A percentile compares a stretch with the other conserved stretches of the same genome.
Evolutionary conservation across 2,888 invertebrate species (phyloP).

Genomic region (Agonum fuliginosum): DNA sequence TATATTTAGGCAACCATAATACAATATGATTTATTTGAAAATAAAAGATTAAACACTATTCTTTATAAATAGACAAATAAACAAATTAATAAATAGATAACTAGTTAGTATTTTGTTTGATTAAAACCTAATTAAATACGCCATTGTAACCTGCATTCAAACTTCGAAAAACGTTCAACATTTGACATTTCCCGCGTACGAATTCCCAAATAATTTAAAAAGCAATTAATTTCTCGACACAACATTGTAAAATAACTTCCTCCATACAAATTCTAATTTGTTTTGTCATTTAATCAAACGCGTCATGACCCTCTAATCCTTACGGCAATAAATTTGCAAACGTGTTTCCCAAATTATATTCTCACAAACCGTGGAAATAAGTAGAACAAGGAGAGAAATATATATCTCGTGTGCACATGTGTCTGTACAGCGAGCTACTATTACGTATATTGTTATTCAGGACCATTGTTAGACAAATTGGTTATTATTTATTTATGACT

Average conservation of each 20-base stretch:
- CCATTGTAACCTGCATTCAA: too few relatives aligned
- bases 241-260: not conserved
- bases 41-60: too few relatives aligned
- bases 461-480: conserved; percentile 38
- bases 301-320: conserved; percentile 11
- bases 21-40: too few relatives aligned
- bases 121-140: too few relatives aligned
- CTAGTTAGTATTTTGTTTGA: too few relatives aligned
- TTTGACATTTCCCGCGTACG: not conserved
- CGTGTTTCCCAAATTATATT: conserved; percentile 32
- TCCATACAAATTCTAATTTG: conserved; percentile 35
- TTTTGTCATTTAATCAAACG: conserved; percentile 37
- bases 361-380: conserved; percentile 9
- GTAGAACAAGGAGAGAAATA: conserved; percentile 1
- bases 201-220: conserved; percentile 23
- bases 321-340: conserved; percentile 28
- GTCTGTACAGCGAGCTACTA: not conserved
- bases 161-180: too few relatives aligned
- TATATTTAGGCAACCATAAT: too few relatives aligned
- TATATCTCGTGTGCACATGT: conserved; percentile 28
- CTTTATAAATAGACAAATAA: too few relatives aligned
- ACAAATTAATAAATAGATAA: too few relatives aligned
- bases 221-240: conserved; percentile 8
- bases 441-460: conserved; percentile 36
- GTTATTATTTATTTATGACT: conserved; percentile 39